Percentiles rank a stretch among this genome's conserved stretches.
Conservation (phyloP, 2,113 vertebrate species). For the Sorex fumeus region DNA sequence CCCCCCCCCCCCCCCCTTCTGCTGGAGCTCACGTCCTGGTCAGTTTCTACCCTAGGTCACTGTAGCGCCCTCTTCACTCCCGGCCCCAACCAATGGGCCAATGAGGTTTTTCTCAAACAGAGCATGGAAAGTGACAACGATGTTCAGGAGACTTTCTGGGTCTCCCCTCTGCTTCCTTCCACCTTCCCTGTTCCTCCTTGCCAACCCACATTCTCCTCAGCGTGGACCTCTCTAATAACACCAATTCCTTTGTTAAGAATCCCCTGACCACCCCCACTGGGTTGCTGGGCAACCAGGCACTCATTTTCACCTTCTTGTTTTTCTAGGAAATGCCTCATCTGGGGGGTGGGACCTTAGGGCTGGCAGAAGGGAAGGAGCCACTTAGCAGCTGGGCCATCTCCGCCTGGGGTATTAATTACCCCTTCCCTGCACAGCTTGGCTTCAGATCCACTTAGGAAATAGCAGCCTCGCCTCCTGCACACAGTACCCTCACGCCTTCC, state of each 20-base stretch:
- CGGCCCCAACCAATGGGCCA: background rate
- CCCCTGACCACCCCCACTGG: background rate
- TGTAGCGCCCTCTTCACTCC: background rate
- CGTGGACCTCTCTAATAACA: conserved; percentile 25
- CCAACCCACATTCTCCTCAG: background rate
- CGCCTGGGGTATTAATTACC: background rate
- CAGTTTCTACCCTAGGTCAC: background rate
- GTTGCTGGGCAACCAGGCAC: conserved; percentile 39
- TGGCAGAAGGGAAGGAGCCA: background rate
- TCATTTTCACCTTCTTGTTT: conserved; percentile 66
- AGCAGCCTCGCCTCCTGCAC: background rate
- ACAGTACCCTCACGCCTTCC: background rate
- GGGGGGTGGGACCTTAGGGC: background rate
- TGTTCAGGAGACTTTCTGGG: background rate
- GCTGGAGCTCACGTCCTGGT: background rate
- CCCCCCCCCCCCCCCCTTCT: background rate
- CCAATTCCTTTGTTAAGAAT: conserved; percentile 1
- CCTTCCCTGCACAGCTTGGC: background rate
- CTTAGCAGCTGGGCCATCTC: conserved; percentile 1
- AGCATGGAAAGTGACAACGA: background rate
- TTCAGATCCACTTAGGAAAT: background rate
- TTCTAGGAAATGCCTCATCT: conserved; percentile 12
- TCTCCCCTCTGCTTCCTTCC: background rate
- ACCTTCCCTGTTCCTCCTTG: background rate
- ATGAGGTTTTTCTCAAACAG: background rate